Evolutionary conservation across 2,888 invertebrate species (phyloP).

Genomic region (Leptinotarsa rubiginosa): DNA sequence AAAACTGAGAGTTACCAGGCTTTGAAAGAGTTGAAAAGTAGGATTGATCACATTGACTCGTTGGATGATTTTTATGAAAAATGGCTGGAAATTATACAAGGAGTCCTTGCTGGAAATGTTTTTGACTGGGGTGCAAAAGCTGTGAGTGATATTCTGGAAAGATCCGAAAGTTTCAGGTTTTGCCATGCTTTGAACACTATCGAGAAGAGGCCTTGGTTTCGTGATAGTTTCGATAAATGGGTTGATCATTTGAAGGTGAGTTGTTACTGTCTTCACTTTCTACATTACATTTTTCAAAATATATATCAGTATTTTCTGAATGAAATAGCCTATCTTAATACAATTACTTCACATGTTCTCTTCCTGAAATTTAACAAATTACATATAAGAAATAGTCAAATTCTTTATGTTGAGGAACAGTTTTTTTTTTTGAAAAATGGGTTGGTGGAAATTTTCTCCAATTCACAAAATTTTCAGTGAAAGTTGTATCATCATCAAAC

Average conservation of each 20-base stretch:
- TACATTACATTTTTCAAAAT: slow-evolving; percentile 20
- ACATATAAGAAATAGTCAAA: no score
- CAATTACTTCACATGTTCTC: no score
- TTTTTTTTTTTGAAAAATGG: no score
- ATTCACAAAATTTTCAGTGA: no score
- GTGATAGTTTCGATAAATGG: slow-evolving; percentile 90
- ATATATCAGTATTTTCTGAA: background rate
- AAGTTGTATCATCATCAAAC: no score
- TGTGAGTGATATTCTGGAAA: slow-evolving; percentile 85
- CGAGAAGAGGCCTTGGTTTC: slow-evolving; percentile 91
- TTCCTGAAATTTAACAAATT: no score
- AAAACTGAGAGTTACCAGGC: slow-evolving; percentile 88
- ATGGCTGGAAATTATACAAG: slow-evolving; percentile 76
- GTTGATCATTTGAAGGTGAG: slow-evolving; percentile 75
- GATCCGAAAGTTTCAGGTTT: slow-evolving; percentile 78
- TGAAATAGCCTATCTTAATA: no score
- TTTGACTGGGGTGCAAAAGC: slow-evolving; percentile 98
- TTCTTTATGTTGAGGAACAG: no score
- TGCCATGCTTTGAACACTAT: slow-evolving; percentile 85
- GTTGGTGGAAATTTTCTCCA: no score
- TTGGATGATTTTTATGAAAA: slow-evolving; percentile 71
- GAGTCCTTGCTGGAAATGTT: slow-evolving; percentile 88
- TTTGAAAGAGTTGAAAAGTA: slow-evolving; percentile 74
- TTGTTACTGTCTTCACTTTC: slow-evolving; percentile 20
- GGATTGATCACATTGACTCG: slow-evolving; percentile 78